Percentiles rank a stretch among this genome's conserved stretches.
phyloP scores from a whole-genome alignment of 2,888 invertebrate species.

The Cotesia congregata region DNA sequence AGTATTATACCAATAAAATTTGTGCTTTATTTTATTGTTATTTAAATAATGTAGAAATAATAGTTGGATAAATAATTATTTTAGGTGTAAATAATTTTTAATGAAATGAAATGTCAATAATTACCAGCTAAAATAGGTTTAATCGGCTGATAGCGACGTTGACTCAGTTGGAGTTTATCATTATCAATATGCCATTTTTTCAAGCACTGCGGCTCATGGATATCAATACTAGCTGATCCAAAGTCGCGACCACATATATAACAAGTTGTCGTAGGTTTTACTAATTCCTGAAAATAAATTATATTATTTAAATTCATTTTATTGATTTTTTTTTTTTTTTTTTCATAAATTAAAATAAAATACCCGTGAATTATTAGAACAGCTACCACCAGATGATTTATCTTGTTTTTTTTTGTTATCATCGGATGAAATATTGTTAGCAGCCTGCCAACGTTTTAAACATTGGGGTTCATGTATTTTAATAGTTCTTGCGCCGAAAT shows the following conservation, averaged over 20 bases:
- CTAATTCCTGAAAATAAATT: background rate
- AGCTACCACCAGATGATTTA: background rate
- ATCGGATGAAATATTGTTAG: conserved; percentile 74
- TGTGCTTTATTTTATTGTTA: background rate
- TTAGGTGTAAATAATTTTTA: background rate
- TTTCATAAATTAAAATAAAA: conserved; percentile 31
- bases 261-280: conserved; percentile 70
- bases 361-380: conserved; percentile 16
- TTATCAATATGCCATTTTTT: conserved; percentile 78
- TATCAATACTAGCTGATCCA: conserved; percentile 75
- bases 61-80: conserved; percentile 7
- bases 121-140: conserved; percentile 73
- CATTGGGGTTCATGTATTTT: conserved; percentile 80
- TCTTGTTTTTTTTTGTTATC: conserved; percentile 46
- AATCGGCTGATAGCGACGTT: conserved; percentile 71
- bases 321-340: background rate
- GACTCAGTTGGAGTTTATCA: conserved; percentile 72
- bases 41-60: background rate
- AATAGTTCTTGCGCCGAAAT: conserved; percentile 77
- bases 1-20: background rate
- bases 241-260: conserved; percentile 79
- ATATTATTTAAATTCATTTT: background rate
- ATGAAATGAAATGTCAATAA: background rate
- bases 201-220: conserved; percentile 80
- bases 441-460: conserved; percentile 75